Evolutionary conservation across 2,888 invertebrate genomes (phyloP).

Genomic region (Thereva unica): DNA sequence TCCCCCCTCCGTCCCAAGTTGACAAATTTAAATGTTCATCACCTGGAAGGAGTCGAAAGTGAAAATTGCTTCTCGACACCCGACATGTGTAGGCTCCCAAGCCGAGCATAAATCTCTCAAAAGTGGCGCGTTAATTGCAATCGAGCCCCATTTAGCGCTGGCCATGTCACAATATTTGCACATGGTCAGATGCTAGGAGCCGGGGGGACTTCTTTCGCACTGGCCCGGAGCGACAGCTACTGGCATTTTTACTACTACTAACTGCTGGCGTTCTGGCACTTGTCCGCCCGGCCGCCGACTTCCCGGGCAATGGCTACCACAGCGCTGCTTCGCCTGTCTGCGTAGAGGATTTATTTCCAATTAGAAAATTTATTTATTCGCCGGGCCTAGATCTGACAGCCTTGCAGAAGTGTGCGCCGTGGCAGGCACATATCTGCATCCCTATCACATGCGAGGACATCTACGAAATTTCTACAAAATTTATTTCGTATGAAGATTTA

Average conservation of each 20-base stretch:
- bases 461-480: conserved; percentile 43
- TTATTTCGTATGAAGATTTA: conserved; percentile 57
- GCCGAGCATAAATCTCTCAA: conserved; percentile 40
- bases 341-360: conserved; percentile 42
- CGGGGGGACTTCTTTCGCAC: conserved; percentile 25
- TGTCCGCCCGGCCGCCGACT: too few relatives aligned
- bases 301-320: conserved; percentile 16
- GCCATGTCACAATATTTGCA: conserved; percentile 41
- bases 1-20: conserved; percentile 6
- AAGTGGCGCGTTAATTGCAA: conserved; percentile 41
- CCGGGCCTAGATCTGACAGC: conserved; percentile 38
- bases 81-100: conserved; percentile 33
- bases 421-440: conserved; percentile 40
- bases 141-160: conserved; percentile 39
- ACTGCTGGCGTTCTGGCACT: conserved; percentile 6
- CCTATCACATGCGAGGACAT: conserved; percentile 33
- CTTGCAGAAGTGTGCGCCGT: conserved; percentile 23
- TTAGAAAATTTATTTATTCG: conserved; percentile 43
- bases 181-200: conserved; percentile 25
- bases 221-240: conserved; percentile 16
- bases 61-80: conserved; percentile 29
- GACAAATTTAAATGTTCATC: conserved; percentile 32
- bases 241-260: conserved; percentile 2
- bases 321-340: conserved; percentile 37
- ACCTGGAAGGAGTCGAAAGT: conserved; percentile 32